Percentiles rank a stretch among this genome's conserved stretches.
Evolutionary conservation across 1,140 invertebrate genomes (phyloP).

Genomic region (Battus philenor): DNA sequence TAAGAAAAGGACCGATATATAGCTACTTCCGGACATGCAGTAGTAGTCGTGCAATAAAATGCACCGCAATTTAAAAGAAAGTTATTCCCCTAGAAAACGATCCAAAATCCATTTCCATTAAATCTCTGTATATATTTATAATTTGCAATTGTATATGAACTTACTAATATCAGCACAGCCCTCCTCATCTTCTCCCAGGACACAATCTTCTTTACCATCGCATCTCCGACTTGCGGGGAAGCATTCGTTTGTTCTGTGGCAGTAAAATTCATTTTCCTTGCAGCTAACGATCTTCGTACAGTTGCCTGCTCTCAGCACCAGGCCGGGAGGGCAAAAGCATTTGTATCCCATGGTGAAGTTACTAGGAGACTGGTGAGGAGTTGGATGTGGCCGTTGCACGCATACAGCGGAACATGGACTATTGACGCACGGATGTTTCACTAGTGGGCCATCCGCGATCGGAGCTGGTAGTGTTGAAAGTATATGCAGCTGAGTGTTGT

Average conservation of each 20-base stretch:
- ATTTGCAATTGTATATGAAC: too few species aligned
- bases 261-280: conserved; percentile 72
- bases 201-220: conserved; percentile 83
- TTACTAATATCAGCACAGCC: conserved; percentile 58
- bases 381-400: conserved; percentile 66
- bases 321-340: conserved; percentile 80
- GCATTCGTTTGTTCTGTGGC: conserved; percentile 78
- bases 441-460: conserved; percentile 70
- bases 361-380: conserved; percentile 7
- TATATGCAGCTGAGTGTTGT: conserved; percentile 41
- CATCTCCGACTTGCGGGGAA: conserved; percentile 79
- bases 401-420: conserved; percentile 87
- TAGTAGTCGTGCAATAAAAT: too few species aligned
- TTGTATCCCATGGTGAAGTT: conserved; percentile 36
- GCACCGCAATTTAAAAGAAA: too few species aligned
- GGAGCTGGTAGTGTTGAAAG: conserved; percentile 30
- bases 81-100: too few species aligned
- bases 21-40: too few species aligned
- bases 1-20: too few species aligned
- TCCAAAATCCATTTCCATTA: too few species aligned
- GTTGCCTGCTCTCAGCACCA: conserved; percentile 67
- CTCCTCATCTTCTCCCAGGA: conserved; percentile 81
- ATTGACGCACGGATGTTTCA: conserved; percentile 75
- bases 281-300: conserved; percentile 76
- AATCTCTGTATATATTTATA: too few species aligned